These are phyloP conservation scores for Sympetrum striolatum DNA, from an alignment of 2,888 invertebrate species.

Conservation along the genomic window DNA sequence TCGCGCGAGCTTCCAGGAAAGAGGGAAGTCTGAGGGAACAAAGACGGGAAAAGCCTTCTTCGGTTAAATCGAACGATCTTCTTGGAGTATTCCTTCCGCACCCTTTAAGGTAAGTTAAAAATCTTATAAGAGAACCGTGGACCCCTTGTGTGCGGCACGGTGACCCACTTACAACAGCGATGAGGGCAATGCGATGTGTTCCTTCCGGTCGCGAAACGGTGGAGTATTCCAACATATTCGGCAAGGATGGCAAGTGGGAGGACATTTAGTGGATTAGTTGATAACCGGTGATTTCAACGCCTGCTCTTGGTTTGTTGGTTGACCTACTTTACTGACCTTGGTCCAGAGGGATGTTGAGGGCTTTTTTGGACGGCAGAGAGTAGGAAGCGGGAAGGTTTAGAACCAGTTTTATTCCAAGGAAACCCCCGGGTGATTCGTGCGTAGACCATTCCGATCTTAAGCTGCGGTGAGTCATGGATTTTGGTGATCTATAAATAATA, in stretches of 20 bases:
- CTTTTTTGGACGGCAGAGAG: background rate
- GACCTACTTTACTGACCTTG: background rate
- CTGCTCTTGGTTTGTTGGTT: background rate
- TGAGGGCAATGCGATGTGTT: background rate
- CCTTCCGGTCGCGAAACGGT: background rate
- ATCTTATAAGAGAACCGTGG: background rate
- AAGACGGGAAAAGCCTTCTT: background rate
- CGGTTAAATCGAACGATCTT: background rate
- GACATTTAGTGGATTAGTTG: background rate
- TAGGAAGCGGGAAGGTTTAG: too few relatives aligned
- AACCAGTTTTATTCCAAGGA: background rate
- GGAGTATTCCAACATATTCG: background rate
- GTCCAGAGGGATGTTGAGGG: background rate
- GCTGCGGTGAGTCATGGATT: too few relatives aligned
- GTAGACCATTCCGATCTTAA: background rate
- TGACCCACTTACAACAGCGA: background rate
- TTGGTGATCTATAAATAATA: too few relatives aligned
- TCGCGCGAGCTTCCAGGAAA: slow-evolving; percentile 12
- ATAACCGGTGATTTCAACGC: background rate
- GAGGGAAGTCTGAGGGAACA: background rate
- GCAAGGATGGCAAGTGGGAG: background rate
- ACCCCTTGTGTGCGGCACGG: background rate
- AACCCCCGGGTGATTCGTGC: background rate
- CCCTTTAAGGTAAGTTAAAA: background rate
- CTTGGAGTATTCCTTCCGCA: background rate